Evolutionary conservation across 2,888 invertebrate species (phyloP), one percentile per base, ranked within the genome.

Genomic region (Branchinecta sandiegonensis): DNA sequence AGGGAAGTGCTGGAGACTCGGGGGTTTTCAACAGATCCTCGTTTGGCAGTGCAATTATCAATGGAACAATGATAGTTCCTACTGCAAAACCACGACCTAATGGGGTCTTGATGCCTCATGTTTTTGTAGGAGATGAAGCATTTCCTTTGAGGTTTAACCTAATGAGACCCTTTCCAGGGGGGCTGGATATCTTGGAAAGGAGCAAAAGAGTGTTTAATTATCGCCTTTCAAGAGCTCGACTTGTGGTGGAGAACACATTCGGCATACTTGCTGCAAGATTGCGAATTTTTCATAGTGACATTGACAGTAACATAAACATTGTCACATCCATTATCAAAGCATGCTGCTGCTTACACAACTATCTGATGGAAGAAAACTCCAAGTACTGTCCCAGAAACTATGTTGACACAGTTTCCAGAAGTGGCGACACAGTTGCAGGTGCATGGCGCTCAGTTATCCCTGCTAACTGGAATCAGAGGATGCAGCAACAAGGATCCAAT

Each of bases 131-230:
- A n/a, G 56, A 56, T 5, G 56, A 56, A 17, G 56, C 56, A 6
- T 56, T 56, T 17, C 56, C 17, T 56, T 56, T 17, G 56, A 56
- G 5, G 8, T n/a, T 2, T 4, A 56, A 56, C 56, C 2, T 56
- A 4, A 56, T 56, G 56, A 56, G n/a, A 47, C 56, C 56, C 3
- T 56, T n/a, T 14, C 14, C 56, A 11, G 7, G 65, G 11, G 48
- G 48, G 37, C 14, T n/a, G 47, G 17, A 46, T n/a, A 37, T 46
- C 37, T 37, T 12, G 23, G 48, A 46, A 11, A 66, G 14, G 48
- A 69, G 17, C 46, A 70, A 70, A 72, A 69, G 70, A 70, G 70
- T 74, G 66, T 72, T 71, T 69, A 73, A 73, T 68, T 72, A 73
- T 72, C 70, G 73, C 47, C 66, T 71, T 13, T 69, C 69, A 23